Evolutionary conservation across 2,797 vertebrate species (phyloP).

Genomic region (Syngnathus acus): DNA sequence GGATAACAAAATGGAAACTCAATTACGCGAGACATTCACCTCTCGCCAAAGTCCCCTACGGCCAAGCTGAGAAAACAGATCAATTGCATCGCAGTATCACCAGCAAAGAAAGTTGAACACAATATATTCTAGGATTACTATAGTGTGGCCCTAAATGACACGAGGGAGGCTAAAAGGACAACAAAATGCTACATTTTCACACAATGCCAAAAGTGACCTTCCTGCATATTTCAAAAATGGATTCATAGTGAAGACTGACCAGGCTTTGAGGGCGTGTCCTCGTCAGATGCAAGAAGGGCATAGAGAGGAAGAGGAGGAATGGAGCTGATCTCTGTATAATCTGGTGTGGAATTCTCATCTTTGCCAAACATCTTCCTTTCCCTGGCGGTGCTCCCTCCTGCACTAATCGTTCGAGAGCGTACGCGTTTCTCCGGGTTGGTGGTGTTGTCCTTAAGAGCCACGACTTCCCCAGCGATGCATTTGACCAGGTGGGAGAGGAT

Average conservation of each 20-base stretch:
- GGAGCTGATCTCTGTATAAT: slow-evolving; percentile 94
- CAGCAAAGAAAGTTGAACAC: background rate
- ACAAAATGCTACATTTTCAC: background rate
- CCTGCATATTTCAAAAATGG: background rate
- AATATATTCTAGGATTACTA: background rate
- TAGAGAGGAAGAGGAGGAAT: slow-evolving; percentile 92
- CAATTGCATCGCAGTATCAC: slow-evolving; percentile 1
- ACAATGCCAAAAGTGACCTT: background rate
- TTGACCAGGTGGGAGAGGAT: slow-evolving; percentile 95
- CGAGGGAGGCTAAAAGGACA: background rate
- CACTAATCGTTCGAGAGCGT: slow-evolving; percentile 88
- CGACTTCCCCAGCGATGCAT: slow-evolving; percentile 94
- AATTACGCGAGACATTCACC: background rate
- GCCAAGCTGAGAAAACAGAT: slow-evolving; percentile 1
- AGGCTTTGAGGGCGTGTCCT: slow-evolving; percentile 72
- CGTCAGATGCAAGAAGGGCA: slow-evolving; percentile 87
- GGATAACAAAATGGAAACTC: slow-evolving; percentile 3
- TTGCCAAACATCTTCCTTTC: slow-evolving; percentile 86
- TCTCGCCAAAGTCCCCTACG: background rate
- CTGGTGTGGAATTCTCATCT: slow-evolving; percentile 68
- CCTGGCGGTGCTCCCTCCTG: slow-evolving; percentile 85
- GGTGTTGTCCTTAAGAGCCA: slow-evolving; percentile 76
- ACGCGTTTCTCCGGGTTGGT: slow-evolving; percentile 77
- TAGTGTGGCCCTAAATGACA: background rate
- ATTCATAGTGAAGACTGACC: slow-evolving; percentile 41